These are phyloP conservation scores for Anoplophora glabripennis DNA, from an alignment of 1,140 invertebrate species.

Conservation along the genomic window DNA sequence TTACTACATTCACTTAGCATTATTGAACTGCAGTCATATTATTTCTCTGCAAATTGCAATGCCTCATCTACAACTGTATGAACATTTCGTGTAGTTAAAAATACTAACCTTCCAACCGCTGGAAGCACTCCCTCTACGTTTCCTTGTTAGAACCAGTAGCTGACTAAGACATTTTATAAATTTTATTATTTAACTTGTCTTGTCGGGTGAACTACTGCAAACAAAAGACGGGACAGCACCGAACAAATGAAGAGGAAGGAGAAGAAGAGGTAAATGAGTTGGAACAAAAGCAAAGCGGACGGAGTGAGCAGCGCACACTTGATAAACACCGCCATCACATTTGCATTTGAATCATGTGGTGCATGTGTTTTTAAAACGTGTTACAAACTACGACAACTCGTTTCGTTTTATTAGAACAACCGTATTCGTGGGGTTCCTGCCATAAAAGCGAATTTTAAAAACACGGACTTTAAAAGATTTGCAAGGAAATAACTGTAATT, in stretches of 20 bases:
- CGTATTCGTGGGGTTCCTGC: no score
- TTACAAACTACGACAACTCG: slow-evolving; percentile 6
- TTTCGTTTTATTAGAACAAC: slow-evolving; percentile 9
- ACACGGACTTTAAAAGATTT: no score
- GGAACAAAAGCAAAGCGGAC: slow-evolving; percentile 41
- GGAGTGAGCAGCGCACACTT: slow-evolving; percentile 32
- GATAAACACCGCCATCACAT: slow-evolving; percentile 42
- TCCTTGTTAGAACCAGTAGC: no score
- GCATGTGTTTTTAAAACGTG: slow-evolving; percentile 39
- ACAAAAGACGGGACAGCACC: slow-evolving; percentile 34
- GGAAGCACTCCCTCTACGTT: no score
- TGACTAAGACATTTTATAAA: slow-evolving; percentile 10
- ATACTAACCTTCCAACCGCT: no score
- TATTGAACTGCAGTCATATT: no score
- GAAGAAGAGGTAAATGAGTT: slow-evolving; percentile 42
- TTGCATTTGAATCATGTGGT: slow-evolving; percentile 41
- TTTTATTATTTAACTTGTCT: slow-evolving; percentile 16
- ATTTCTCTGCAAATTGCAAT: no score
- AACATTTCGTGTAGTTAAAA: no score
- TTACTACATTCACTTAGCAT: no score
- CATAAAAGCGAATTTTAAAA: no score
- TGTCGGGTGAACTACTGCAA: slow-evolving; percentile 16
- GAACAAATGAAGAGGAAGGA: slow-evolving; percentile 42
- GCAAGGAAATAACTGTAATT: no score
- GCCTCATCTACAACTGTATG: no score